A percentile compares a stretch with the other conserved stretches of the same genome.
Evolutionary conservation across 2,797 vertebrate genomes (phyloP).

Genomic region (Loriculus beryllinus): DNA sequence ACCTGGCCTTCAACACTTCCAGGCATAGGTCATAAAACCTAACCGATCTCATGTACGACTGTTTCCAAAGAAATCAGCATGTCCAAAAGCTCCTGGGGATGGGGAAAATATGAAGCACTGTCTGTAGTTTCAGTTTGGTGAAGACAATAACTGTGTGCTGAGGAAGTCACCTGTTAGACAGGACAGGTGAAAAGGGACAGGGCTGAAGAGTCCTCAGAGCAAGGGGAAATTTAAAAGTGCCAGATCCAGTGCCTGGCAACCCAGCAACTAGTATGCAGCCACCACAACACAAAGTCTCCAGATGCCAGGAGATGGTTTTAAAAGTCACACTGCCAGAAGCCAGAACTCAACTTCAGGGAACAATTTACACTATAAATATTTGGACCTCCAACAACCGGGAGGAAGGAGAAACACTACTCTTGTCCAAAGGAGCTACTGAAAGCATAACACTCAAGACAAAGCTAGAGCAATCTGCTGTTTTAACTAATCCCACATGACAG

Average conservation of each 20-base stretch:
- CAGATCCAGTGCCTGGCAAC: not conserved
- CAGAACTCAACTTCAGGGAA: not conserved
- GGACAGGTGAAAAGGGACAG: not conserved
- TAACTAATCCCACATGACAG: not conserved
- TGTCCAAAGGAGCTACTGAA: not conserved
- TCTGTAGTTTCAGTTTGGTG: not conserved
- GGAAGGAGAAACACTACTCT: not conserved
- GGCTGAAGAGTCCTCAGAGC: not conserved
- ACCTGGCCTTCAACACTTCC: not conserved
- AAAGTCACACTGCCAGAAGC: not conserved
- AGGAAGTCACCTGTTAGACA: rapidly evolving
- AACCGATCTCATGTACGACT: rapidly evolving
- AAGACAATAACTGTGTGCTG: rapidly evolving
- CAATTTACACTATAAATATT: constrained; percentile 14
- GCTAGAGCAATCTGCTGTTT: not conserved
- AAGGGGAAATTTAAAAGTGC: not conserved
- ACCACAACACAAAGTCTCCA: not conserved
- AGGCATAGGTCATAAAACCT: not conserved
- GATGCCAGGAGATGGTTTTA: not conserved
- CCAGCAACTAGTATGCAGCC: not conserved
- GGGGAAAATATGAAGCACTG: not conserved
- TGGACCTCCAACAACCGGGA: not conserved
- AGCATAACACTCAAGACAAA: not conserved
- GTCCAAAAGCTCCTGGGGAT: not conserved
- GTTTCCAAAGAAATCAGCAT: not conserved